Conservation (phyloP, 2,888 invertebrate genomes). For the Chloroclystis v-ata region DNA sequence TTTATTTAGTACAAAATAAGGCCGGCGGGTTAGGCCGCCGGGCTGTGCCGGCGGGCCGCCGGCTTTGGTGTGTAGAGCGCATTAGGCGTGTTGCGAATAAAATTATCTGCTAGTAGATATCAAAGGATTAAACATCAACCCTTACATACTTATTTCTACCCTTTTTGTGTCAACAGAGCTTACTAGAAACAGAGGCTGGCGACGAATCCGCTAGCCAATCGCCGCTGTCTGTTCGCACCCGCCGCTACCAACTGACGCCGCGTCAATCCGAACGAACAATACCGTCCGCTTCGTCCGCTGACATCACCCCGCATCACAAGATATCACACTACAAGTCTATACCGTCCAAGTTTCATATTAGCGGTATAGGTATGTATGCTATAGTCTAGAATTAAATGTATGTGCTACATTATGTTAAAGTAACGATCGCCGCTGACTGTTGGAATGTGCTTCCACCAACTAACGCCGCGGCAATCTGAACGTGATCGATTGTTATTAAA, state of each 20-base stretch:
- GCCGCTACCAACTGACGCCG: constrained; percentile 87
- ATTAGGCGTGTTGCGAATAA: too few relatives aligned
- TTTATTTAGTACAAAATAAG: too few relatives aligned
- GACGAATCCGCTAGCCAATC: constrained; percentile 89
- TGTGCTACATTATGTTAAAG: too few relatives aligned
- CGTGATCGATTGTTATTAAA: too few relatives aligned
- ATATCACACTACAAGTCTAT: constrained; percentile 74
- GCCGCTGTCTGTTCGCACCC: constrained; percentile 86
- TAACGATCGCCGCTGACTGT: not conserved
- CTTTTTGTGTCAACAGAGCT: constrained; percentile 78
- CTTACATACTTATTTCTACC: too few relatives aligned
- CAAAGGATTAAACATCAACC: too few relatives aligned
- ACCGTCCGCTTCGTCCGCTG: constrained; percentile 80
- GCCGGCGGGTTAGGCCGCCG: too few relatives aligned
- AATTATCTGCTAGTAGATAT: too few relatives aligned
- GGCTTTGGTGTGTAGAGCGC: too few relatives aligned
- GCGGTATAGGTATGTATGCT: constrained; percentile 80
- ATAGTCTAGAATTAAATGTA: not conserved
- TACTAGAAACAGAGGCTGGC: constrained; percentile 86
- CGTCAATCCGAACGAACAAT: constrained; percentile 90
- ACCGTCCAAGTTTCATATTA: constrained; percentile 78
- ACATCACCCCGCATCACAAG: constrained; percentile 84
- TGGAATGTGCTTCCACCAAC: not conserved
- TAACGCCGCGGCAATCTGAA: not conserved
- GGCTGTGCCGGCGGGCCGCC: too few relatives aligned